Evolutionary conservation across 1,140 invertebrate genomes (phyloP), one percentile per base, ranked within the genome.

Genomic region (Nephila pilipes): DNA sequence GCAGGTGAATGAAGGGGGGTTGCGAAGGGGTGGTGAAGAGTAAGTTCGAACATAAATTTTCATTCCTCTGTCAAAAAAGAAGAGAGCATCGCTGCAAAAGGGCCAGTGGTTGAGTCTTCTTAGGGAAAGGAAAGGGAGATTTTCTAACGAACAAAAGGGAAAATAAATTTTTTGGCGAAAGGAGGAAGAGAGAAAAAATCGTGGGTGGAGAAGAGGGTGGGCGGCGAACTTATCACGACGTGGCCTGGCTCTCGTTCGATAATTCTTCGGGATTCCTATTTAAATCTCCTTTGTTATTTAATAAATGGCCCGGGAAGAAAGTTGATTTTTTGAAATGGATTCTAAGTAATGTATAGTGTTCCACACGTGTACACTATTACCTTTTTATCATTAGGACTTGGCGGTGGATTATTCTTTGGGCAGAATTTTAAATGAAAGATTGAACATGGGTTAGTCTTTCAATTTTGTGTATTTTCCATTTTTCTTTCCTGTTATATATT

Each of bases 41-140:
- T 46, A 69, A n/a, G 36, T 88, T 79, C 88, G 88, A 91, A 85
- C 90, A 85, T 85, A 92, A 92, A 92, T 85, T 92, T 85, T 85
- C 90, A 55, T 81, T 85, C 60, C 25, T 69, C 29, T 69, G 79
- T 85, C 80, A 92, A 83, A 54, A 88, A 69, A 88, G 58, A 88
- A 69, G 32, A 87, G 29, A 57, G 55, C n/a, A 29, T 14, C 20
- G 80, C 38, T 55, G 55, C 80, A 83, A 83, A 83, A 55, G 80
- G 29, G 25, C 25, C 25, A 25, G 65, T 75, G 25, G n/a, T 12
- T 14, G 20, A 5, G 81, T 57, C 54, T 14, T 25, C 46, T 54
- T 25, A 14, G n/a, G n/a, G 46, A 85, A 54, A 46, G n/a, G n/a
- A n/a, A 55, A 69, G 65, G 65, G 12, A 75, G 29, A 75, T 75